A percentile compares a stretch with the other conserved stretches of the same genome.
These are phyloP conservation scores for Eupithecia centaureata DNA, from an alignment of 2,888 invertebrate genomes.

Conservation along the genomic window DNA sequence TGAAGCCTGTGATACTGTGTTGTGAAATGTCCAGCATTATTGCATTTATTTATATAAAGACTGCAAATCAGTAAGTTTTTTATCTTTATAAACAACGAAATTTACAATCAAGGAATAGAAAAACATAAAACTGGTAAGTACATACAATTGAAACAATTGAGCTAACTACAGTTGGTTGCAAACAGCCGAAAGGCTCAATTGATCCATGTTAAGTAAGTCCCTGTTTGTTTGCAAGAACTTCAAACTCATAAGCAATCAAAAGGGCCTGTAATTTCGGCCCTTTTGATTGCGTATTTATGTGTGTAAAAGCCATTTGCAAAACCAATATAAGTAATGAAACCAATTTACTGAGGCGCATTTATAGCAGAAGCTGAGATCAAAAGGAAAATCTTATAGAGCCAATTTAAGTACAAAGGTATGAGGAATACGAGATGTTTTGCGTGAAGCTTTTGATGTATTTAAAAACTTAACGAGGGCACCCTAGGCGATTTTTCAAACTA, in stretches of 20 bases:
- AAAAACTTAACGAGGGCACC: background rate
- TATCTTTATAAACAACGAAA: too few species aligned
- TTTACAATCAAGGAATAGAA: too few species aligned
- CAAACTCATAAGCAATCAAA: background rate
- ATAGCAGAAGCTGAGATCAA: background rate
- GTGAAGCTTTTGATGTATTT: background rate
- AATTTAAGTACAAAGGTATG: background rate
- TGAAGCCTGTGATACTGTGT: too few species aligned
- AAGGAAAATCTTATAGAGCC: background rate
- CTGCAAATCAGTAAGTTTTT: too few species aligned
- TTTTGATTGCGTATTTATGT: background rate
- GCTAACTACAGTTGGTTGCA: too few species aligned
- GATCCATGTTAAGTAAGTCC: background rate
- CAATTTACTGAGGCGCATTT: background rate
- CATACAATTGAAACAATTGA: too few species aligned
- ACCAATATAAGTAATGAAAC: background rate
- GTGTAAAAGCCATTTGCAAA: slow-evolving; percentile 1
- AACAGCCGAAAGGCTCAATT: too few species aligned
- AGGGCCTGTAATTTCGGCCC: background rate
- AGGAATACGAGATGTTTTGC: background rate
- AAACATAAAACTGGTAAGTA: too few species aligned
- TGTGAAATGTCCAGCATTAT: too few species aligned
- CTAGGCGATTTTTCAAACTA: too few species aligned
- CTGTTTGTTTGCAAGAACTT: background rate
- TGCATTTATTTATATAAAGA: too few species aligned